phyloP scores from a whole-genome alignment of 35 echinoderm and acorn worm genomes.

The Lytechinus pictus region DNA sequence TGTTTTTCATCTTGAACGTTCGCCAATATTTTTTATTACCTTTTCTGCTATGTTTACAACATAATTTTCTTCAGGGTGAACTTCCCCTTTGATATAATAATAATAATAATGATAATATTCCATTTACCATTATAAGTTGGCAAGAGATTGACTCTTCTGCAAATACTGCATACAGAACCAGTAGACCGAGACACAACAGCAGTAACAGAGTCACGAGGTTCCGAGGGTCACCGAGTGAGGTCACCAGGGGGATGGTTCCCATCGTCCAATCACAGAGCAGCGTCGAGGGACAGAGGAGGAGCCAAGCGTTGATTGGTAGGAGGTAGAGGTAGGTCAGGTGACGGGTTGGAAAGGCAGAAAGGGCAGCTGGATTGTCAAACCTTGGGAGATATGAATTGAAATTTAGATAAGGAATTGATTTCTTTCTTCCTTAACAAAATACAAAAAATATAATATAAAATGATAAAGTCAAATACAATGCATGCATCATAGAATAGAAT shows the following conservation, averaged over 20 bases:
- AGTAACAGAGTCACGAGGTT: constrained; percentile 74
- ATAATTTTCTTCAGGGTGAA: no score
- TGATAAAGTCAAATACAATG: neutral
- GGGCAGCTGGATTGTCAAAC: constrained; percentile 86
- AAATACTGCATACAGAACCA: constrained; percentile 58
- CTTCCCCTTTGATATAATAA: neutral
- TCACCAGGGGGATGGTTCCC: constrained; percentile 82
- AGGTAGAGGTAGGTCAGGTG: constrained; percentile 82
- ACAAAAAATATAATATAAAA: neutral
- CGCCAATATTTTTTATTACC: no score
- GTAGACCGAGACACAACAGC: constrained; percentile 19
- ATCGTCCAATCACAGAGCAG: constrained; percentile 90
- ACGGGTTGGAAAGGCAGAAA: constrained; percentile 55
- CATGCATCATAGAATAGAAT: no score
- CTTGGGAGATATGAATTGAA: constrained; percentile 22
- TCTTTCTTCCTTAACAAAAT: neutral
- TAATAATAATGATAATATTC: neutral
- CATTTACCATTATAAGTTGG: constrained; percentile 80
- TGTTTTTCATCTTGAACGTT: no score
- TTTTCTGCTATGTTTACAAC: no score
- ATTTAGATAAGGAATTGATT: neutral
- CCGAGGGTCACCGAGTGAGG: constrained; percentile 67
- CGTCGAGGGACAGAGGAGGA: constrained; percentile 70
- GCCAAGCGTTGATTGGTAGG: constrained; percentile 76
- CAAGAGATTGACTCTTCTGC: constrained; percentile 51